Evolutionary conservation across 2,797 vertebrate species (phyloP), one percentile per base, ranked within the genome.

Genomic region (Stomatorhinus walkeri): DNA sequence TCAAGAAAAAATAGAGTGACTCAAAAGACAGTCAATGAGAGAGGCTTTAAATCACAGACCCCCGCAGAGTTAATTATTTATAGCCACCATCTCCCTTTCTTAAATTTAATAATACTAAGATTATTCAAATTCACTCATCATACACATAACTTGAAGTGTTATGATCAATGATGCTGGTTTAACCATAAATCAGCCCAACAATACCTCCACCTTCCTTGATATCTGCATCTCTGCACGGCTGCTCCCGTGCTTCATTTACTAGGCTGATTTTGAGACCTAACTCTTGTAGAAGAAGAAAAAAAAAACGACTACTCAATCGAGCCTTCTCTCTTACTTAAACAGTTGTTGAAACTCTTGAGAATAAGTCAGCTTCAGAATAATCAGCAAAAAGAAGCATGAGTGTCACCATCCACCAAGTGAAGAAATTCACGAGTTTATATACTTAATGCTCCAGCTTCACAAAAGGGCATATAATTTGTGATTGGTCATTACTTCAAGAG

Each of bases 31-130:
- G 92, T 92, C 89, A 91, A 87, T 90, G 90, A 92, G 90, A 91
- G 93, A 90, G 87, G 36, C 88, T 89, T 92, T 91, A 91, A 91
- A 90, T 92, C 90, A 90, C 88, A 90, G 93, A 93, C 92, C 92
- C 92, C 93, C 93, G 68, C 90, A 81, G 93, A 91, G 93, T 96
- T 93, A 96, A 96, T 96, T 95, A 96, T 96, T 96, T 94, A 96
- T 95, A 90, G 91, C 92, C 91, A 92, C 92, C 89, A 87, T 91
- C 92, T 95, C 95, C 93, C 93, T 94, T 92, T 94, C 92, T 88
- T 93, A 91, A 94, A 94, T 96, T 96, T 92, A 93, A 95, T 95
- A 95, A 95, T 94, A 93, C 93, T 93, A 92, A 95, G 91, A 96
- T 96, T 95, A 96, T 96, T 95, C 91, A 96, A 95, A 89, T 19